Conservation (phyloP, 2,888 invertebrate species). For the Nebria brevicollis region DNA sequence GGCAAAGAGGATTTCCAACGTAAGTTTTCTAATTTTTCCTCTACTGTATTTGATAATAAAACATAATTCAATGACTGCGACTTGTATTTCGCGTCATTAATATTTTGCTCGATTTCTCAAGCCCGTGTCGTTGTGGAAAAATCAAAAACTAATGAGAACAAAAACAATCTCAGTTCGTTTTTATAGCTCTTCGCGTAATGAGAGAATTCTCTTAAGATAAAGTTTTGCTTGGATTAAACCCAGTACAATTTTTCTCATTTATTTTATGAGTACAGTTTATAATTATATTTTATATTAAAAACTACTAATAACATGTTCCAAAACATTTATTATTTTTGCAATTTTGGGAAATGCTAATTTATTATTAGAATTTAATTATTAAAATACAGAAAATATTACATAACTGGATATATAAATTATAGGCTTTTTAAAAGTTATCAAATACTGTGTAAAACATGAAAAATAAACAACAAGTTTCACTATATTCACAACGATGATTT, state of each 20-base stretch:
- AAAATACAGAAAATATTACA: neutral
- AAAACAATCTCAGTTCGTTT: neutral
- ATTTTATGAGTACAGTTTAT: too few relatives aligned
- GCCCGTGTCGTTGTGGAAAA: neutral
- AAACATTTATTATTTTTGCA: too few relatives aligned
- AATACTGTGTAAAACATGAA: neutral
- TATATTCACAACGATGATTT: neutral
- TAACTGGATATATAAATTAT: neutral
- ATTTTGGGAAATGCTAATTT: too few relatives aligned
- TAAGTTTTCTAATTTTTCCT: conserved; percentile 22
- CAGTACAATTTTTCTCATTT: neutral
- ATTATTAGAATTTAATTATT: neutral
- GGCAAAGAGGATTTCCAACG: conserved; percentile 28
- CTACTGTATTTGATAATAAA: neutral
- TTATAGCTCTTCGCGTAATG: neutral
- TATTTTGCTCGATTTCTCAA: neutral
- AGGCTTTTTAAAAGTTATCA: neutral
- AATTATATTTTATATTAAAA: too few relatives aligned
- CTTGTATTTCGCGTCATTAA: neutral
- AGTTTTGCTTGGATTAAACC: neutral
- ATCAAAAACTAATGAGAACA: neutral
- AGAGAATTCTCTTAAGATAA: neutral
- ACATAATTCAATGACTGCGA: neutral
- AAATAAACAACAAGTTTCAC: neutral
- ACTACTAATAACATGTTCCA: too few relatives aligned